Conservation (phyloP, 2,888 invertebrate genomes). For the Erpobdella octoculata region DNA sequence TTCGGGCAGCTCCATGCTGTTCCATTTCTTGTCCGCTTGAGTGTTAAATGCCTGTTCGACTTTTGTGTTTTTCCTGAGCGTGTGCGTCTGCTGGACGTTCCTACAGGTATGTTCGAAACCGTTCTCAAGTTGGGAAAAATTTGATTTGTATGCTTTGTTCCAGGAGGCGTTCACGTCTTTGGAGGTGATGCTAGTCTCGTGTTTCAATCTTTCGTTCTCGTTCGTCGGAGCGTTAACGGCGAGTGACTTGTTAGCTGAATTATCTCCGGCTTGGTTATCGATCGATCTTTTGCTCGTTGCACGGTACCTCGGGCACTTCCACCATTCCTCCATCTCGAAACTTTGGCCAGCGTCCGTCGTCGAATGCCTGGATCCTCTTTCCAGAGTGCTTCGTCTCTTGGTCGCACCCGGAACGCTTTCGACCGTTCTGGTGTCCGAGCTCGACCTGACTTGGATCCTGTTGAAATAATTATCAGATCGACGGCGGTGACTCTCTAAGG, state of each 20-base stretch:
- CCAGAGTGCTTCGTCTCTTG: no score
- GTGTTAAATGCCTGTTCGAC: not conserved
- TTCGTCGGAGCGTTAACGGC: not conserved
- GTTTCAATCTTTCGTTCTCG: not conserved
- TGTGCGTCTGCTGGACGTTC: not conserved
- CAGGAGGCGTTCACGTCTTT: not conserved
- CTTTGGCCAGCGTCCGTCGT: no score
- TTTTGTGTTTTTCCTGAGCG: not conserved
- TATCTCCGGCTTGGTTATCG: not conserved
- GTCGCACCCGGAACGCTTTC: no score
- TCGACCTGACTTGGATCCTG: no score
- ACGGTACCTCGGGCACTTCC: slow-evolving; percentile 10
- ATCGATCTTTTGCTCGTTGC: not conserved
- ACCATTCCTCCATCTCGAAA: slow-evolving; percentile 8
- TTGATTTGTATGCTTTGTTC: not conserved
- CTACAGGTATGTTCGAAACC: not conserved
- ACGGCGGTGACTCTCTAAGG: no score
- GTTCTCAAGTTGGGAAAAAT: not conserved
- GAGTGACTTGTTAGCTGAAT: not conserved
- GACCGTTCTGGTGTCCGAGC: no score
- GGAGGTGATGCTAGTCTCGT: not conserved
- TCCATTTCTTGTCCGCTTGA: not conserved
- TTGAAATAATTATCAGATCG: no score
- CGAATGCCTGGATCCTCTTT: no score
- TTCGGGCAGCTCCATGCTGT: not conserved